A percentile compares a stretch with the other conserved stretches of the same genome.
Conservation (phyloP, 2,113 vertebrate species). For the Prunella fulvescens region DNA sequence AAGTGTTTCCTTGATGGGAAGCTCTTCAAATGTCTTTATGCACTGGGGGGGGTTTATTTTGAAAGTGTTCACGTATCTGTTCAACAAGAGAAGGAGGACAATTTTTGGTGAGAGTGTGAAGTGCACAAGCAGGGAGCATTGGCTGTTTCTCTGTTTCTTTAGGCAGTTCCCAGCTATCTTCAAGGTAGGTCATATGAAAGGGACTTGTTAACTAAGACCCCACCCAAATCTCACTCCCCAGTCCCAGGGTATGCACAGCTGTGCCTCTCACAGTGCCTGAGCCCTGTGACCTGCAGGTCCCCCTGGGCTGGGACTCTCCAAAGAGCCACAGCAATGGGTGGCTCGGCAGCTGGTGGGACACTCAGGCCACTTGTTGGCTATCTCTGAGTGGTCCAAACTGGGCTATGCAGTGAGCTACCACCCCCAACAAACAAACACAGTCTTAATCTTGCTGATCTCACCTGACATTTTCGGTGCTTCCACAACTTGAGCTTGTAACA, state of each 20-base stretch:
- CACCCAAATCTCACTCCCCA: not conserved
- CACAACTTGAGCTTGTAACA: slow-evolving; percentile 25
- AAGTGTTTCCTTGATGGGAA: slow-evolving; percentile 57
- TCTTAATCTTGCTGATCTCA: slow-evolving; percentile 16
- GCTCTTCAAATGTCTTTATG: slow-evolving; percentile 75
- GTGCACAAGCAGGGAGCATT: not conserved
- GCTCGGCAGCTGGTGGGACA: not conserved
- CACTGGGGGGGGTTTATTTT: slow-evolving; percentile 62
- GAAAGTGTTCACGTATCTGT: slow-evolving; percentile 75
- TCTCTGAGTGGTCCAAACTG: not conserved
- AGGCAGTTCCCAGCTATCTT: not conserved
- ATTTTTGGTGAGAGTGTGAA: not conserved
- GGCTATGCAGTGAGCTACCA: not conserved
- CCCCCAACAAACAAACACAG: not conserved
- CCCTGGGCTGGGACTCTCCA: not conserved
- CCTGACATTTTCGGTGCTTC: slow-evolving; percentile 69
- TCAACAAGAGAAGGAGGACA: slow-evolving; percentile 1
- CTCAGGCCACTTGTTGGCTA: not conserved
- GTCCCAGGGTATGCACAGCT: not conserved
- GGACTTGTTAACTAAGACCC: not conserved
- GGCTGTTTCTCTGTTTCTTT: not conserved
- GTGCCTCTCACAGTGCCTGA: not conserved
- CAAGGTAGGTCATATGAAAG: not conserved
- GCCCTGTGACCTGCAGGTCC: not conserved
- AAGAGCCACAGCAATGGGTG: not conserved